Evolutionary conservation across 2,797 vertebrate species (phyloP).

Genomic region (Gymnothorax javanicus): DNA sequence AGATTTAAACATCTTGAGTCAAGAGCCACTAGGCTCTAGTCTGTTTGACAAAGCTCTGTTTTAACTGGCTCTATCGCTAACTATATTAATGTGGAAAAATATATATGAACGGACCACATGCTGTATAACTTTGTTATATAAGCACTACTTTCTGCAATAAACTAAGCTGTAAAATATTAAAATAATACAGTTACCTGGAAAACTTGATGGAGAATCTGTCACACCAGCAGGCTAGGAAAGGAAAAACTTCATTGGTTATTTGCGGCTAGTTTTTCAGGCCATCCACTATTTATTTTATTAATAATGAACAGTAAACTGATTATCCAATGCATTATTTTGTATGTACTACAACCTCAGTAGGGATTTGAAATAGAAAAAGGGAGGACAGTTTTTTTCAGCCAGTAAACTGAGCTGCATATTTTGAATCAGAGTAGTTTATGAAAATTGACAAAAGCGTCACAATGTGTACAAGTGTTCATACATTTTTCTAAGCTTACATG

Average conservation of each 20-base stretch:
- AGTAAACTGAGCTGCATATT: background rate
- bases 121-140: background rate
- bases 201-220: conserved; percentile 63
- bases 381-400: background rate
- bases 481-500: conserved; percentile 8
- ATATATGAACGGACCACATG: conserved; percentile 18
- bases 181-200: conserved; percentile 66
- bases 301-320: background rate
- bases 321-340: background rate
- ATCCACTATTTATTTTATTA: background rate
- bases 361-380: background rate
- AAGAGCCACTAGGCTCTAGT: conserved; percentile 36
- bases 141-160: background rate
- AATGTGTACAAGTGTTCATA: background rate
- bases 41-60: conserved; percentile 43
- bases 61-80: conserved; percentile 35
- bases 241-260: conserved; percentile 29
- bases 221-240: conserved; percentile 66
- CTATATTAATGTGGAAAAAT: conserved; percentile 42
- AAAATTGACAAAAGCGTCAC: background rate
- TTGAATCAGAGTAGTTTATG: background rate
- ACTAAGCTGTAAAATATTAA: conserved; percentile 31
- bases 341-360: background rate
- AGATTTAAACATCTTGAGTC: conserved; percentile 53
- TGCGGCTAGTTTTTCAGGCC: background rate